Evolutionary conservation across 2,113 vertebrate genomes (phyloP).

Genomic region (Climacteris rufus): DNA sequence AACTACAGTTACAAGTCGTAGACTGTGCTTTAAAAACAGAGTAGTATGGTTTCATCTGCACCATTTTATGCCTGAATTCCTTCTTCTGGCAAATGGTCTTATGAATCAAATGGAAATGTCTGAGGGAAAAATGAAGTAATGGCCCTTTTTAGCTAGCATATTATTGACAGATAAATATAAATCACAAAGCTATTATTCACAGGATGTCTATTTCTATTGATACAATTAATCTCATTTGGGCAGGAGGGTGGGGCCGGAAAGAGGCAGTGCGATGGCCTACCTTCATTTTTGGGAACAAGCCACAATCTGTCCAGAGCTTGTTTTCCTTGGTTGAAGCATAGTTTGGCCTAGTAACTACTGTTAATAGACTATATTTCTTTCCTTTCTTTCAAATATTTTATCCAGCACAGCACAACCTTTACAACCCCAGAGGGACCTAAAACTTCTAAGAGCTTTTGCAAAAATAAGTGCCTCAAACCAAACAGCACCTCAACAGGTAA

Average conservation of each 20-base stretch:
- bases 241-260: neutral
- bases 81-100: neutral
- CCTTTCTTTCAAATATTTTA: slow-evolving; percentile 28
- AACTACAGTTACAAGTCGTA: neutral
- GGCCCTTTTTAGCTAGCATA: neutral
- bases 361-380: slow-evolving; percentile 36
- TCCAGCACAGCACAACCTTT: neutral
- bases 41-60: neutral
- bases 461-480: slow-evolving; percentile 11
- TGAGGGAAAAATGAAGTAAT: neutral
- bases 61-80: neutral
- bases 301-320: neutral
- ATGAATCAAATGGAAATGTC: neutral
- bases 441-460: slow-evolving; percentile 6
- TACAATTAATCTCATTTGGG: neutral
- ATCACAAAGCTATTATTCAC: neutral
- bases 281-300: neutral
- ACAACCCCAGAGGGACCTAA: neutral
- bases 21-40: neutral
- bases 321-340: neutral
- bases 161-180: neutral
- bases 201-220: neutral
- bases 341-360: neutral
- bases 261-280: neutral
- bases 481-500: slow-evolving; percentile 20